A percentile compares a stretch with the other conserved stretches of the same genome.
Evolutionary conservation across 2,888 invertebrate genomes (phyloP).

Genomic region (Biston stratarius): DNA sequence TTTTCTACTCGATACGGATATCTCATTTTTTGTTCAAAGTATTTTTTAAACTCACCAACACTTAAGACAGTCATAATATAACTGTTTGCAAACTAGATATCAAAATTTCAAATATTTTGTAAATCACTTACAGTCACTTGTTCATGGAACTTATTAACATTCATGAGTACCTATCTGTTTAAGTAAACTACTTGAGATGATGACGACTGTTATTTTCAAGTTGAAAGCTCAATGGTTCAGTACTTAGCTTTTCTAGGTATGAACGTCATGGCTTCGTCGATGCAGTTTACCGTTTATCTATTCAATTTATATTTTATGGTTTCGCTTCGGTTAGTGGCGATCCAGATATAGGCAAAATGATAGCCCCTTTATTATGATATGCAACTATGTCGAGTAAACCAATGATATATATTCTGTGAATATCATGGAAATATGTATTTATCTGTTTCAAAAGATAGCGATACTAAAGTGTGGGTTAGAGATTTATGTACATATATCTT

Average conservation of each 20-base stretch:
- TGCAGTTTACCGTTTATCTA: conserved; percentile 71
- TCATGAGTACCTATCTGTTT: conserved; percentile 15
- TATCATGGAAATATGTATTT: conserved; percentile 1
- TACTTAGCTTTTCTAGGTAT: conserved; percentile 36
- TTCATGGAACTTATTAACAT: conserved; percentile 14
- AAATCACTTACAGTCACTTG: conserved; percentile 14
- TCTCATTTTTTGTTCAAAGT: too few relatives aligned
- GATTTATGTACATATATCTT: neutral
- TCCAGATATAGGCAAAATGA: conserved; percentile 66
- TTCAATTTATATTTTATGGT: conserved; percentile 80
- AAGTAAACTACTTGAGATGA: conserved; percentile 32
- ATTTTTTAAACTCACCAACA: neutral
- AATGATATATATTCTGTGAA: conserved; percentile 22
- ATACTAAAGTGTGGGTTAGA: neutral
- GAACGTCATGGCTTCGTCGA: conserved; percentile 54
- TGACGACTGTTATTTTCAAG: conserved; percentile 52
- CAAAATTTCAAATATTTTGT: conserved; percentile 24
- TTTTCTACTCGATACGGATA: too few relatives aligned
- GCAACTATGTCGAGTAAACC: conserved; percentile 18
- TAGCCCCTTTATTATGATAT: conserved; percentile 57
- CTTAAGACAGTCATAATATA: conserved; percentile 5
- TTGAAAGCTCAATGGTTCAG: conserved; percentile 49
- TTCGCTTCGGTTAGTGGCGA: conserved; percentile 68
- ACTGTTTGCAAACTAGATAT: conserved; percentile 25
- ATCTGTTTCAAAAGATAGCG: neutral